Conservation (phyloP, 2,113 vertebrate genomes). For the Meriones unguiculatus region DNA sequence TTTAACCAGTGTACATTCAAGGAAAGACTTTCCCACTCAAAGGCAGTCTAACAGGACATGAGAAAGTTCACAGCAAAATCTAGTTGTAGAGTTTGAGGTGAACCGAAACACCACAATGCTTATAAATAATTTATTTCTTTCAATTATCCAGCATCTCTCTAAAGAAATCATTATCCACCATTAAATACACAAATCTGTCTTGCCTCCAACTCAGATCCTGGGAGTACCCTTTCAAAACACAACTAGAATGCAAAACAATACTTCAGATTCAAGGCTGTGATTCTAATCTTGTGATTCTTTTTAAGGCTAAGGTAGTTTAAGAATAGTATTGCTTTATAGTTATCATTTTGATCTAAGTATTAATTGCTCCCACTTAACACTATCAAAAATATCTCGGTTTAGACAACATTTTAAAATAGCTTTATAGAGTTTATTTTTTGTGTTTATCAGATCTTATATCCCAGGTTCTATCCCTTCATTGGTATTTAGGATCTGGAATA, state of each 20-base stretch:
- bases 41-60: background rate
- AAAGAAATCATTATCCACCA: conserved; percentile 36
- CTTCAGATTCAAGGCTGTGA: background rate
- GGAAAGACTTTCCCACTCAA: background rate
- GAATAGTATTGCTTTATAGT: background rate
- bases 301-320: background rate
- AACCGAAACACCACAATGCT: background rate
- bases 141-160: conserved; percentile 9
- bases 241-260: conserved; percentile 42
- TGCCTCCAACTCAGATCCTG: background rate
- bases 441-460: background rate
- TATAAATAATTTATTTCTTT: conserved; percentile 51
- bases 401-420: background rate
- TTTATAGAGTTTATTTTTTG: background rate
- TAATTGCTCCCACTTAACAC: background rate
- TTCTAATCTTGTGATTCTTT: conserved; percentile 2
- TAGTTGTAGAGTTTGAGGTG: conserved; percentile 11
- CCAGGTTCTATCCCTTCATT: background rate
- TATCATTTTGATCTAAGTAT: background rate
- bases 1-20: background rate
- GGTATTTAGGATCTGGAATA: background rate
- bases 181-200: conserved; percentile 33
- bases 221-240: background rate
- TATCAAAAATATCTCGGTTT: background rate
- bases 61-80: conserved; percentile 47